phyloP scores from a whole-genome alignment of 2,797 vertebrate species.

The Aulostomus chinensis region DNA sequence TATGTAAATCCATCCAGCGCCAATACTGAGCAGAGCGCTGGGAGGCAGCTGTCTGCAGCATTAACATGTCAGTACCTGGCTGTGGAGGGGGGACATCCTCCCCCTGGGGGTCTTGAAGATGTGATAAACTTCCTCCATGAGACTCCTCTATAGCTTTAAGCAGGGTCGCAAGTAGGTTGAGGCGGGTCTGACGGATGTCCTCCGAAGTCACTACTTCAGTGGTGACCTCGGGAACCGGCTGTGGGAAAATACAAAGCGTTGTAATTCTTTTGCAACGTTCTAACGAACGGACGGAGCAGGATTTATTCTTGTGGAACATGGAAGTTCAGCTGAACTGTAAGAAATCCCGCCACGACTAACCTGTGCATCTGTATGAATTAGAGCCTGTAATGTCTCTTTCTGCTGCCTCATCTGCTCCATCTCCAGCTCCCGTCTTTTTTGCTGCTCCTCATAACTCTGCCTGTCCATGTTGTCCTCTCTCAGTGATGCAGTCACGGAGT shows the following conservation, averaged over 20 bases:
- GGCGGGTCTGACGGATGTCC: slow-evolving; percentile 35
- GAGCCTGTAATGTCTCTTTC: slow-evolving; percentile 71
- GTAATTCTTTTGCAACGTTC: not conserved
- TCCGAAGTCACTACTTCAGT: slow-evolving; percentile 3
- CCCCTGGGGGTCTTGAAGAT: slow-evolving; percentile 28
- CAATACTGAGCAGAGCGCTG: too few relatives aligned
- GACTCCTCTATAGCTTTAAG: slow-evolving; percentile 65
- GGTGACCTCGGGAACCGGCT: slow-evolving; percentile 15
- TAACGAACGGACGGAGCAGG: not conserved
- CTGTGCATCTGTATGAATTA: slow-evolving; percentile 66
- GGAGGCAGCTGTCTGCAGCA: too few relatives aligned
- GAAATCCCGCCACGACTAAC: slow-evolving; percentile 54
- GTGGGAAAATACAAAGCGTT: not conserved
- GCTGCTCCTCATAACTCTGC: slow-evolving; percentile 67
- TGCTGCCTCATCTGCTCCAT: slow-evolving; percentile 67
- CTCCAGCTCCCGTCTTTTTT: slow-evolving; percentile 63
- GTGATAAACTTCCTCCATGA: slow-evolving; percentile 39
- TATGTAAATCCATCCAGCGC: not conserved
- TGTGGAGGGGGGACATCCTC: not conserved
- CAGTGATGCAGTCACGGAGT: not conserved
- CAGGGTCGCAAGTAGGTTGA: slow-evolving; percentile 61
- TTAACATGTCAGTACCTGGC: not conserved
- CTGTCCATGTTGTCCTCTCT: slow-evolving; percentile 37
- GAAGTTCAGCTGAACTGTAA: not conserved
- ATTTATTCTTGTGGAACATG: not conserved